A percentile compares a stretch with the other conserved stretches of the same genome.
These are phyloP conservation scores for Loxodonta africana DNA, from an alignment of 2,113 vertebrate genomes.

Conservation along the genomic window DNA sequence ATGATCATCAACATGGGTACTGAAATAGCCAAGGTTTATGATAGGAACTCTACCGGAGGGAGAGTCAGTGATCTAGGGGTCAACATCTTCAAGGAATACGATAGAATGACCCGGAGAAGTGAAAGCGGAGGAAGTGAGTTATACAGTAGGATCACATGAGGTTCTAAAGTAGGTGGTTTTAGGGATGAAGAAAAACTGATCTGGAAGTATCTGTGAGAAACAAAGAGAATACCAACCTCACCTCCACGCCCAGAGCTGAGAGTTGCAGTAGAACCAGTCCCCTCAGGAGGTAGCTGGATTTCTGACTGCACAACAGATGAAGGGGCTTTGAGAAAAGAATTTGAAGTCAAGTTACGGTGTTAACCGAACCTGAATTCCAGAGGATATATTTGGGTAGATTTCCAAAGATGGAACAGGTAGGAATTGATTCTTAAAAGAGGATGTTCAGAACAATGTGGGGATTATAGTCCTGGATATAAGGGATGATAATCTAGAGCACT, in stretches of 20 bases:
- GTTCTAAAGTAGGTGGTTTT: not conserved
- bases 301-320: not conserved
- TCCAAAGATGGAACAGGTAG: not conserved
- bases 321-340: not conserved
- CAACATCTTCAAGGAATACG: not conserved
- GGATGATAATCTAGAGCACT: not conserved
- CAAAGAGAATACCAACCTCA: not conserved
- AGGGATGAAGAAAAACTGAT: not conserved
- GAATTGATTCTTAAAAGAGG: not conserved
- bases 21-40: not conserved
- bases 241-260: not conserved
- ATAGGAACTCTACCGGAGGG: not conserved
- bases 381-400: not conserved
- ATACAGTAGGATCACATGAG: no score
- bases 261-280: not conserved
- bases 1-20: not conserved
- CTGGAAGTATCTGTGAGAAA: not conserved
- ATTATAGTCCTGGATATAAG: not conserved
- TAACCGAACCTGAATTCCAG: not conserved
- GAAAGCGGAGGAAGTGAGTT: not conserved
- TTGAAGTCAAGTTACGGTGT: not conserved
- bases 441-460: not conserved
- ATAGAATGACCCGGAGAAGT: not conserved
- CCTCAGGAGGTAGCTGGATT: not conserved
- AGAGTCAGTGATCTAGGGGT: not conserved